phyloP scores from a whole-genome alignment of 1,140 invertebrate species.

The Neodiprion fabricii region DNA sequence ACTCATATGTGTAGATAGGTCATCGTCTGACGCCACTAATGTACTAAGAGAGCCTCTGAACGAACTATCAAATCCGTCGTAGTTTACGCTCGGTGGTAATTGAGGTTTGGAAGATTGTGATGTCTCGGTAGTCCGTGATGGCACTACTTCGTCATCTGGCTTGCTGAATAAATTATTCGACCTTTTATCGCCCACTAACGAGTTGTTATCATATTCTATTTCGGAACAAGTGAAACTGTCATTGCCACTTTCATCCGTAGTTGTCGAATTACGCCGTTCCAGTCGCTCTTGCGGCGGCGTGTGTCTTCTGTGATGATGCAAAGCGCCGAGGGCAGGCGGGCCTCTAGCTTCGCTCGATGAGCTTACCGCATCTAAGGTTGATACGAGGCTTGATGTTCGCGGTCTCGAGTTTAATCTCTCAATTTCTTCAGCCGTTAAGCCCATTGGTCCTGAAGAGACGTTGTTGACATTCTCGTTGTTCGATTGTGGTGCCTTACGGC shows the following conservation, averaged over 20 bases:
- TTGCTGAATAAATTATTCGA: slow-evolving; percentile 75
- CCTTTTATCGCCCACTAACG: slow-evolving; percentile 78
- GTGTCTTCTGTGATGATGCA: slow-evolving; percentile 68
- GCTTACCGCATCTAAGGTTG: slow-evolving; percentile 90
- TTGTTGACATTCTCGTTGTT: slow-evolving; percentile 62
- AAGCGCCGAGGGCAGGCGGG: slow-evolving; percentile 64
- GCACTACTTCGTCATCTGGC: slow-evolving; percentile 66
- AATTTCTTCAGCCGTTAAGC: slow-evolving; percentile 91
- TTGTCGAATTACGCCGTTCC: slow-evolving; percentile 79
- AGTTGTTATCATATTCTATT: slow-evolving; percentile 94
- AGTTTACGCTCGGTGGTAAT: slow-evolving; percentile 71
- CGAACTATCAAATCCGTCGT: slow-evolving; percentile 92
- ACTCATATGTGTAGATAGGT: slow-evolving; percentile 77
- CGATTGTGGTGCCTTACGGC: slow-evolving; percentile 67
- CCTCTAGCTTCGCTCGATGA: slow-evolving; percentile 86
- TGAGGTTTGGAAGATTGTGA: slow-evolving; percentile 68
- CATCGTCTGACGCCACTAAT: slow-evolving; percentile 90
- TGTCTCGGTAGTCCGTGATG: slow-evolving; percentile 48
- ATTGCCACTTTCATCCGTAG: slow-evolving; percentile 93
- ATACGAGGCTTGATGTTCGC: slow-evolving; percentile 86
- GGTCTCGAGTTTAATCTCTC: slow-evolving; percentile 88
- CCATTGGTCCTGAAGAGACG: slow-evolving; percentile 72
- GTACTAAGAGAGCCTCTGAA: slow-evolving; percentile 93
- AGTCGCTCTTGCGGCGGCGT: slow-evolving; percentile 70
- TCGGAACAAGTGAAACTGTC: slow-evolving; percentile 98